These are phyloP conservation scores for Buphagus erythrorhynchus DNA, from an alignment of 2,797 vertebrate species.

Conservation along the genomic window DNA sequence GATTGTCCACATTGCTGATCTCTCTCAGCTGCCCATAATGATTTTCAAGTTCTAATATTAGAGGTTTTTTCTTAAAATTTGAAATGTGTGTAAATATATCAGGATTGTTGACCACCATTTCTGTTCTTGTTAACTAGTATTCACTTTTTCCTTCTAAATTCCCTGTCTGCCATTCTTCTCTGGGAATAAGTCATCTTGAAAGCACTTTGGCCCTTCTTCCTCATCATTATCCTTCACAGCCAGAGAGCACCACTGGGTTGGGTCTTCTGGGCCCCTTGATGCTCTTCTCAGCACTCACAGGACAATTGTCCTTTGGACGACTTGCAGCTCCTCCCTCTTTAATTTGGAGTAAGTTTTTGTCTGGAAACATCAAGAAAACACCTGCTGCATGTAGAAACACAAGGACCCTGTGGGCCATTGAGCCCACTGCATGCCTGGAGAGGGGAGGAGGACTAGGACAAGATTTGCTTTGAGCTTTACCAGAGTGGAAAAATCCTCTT, in stretches of 20 bases:
- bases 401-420: background rate
- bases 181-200: background rate
- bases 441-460: background rate
- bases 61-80: fast-evolving
- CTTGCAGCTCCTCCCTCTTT: background rate
- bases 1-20: background rate
- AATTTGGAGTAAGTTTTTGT: background rate
- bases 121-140: background rate
- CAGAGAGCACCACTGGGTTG: fast-evolving
- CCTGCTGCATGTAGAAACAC: background rate
- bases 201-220: background rate
- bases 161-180: background rate
- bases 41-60: background rate
- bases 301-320: background rate
- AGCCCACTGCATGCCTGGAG: background rate
- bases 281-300: fast-evolving
- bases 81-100: background rate
- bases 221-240: background rate
- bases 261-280: background rate
- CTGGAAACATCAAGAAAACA: background rate
- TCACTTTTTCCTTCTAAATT: background rate
- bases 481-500: background rate
- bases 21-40: background rate
- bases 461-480: background rate
- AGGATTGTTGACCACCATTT: background rate